Percentiles rank a stretch among this genome's conserved stretches.
These are phyloP conservation scores for Cyanocitta stelleri DNA, from an alignment of 2,113 vertebrate species.

Conservation along the genomic window DNA sequence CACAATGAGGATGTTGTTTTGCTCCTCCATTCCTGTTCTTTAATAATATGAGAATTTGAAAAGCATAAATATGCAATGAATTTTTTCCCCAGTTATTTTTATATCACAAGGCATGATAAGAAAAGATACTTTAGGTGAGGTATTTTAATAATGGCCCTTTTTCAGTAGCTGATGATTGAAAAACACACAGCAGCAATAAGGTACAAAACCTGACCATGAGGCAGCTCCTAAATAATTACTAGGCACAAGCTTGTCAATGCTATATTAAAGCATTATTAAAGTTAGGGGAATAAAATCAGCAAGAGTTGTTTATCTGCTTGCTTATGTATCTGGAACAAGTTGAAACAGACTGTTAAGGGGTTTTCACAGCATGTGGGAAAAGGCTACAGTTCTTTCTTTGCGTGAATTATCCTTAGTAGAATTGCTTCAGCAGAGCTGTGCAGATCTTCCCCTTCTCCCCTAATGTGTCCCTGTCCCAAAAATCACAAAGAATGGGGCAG, in stretches of 20 bases:
- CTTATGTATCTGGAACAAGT: slow-evolving; percentile 15
- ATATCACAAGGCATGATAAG: background rate
- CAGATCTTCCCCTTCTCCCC: background rate
- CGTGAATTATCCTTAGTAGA: background rate
- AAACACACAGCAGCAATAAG: background rate
- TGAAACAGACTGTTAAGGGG: background rate
- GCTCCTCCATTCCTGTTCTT: background rate
- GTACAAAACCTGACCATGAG: background rate
- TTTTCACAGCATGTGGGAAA: background rate
- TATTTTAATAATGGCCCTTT: slow-evolving; percentile 16
- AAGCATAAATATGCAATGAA: slow-evolving; percentile 36
- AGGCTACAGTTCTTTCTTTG: background rate
- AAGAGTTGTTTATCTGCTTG: background rate
- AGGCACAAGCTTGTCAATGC: background rate
- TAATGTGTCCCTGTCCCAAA: background rate
- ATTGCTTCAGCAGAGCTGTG: background rate
- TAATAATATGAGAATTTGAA: slow-evolving; percentile 33
- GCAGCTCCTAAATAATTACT: slow-evolving; percentile 39
- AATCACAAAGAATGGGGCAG: background rate
- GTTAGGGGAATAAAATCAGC: slow-evolving; percentile 29
- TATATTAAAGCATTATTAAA: slow-evolving; percentile 35
- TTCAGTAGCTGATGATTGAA: background rate
- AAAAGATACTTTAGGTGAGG: background rate
- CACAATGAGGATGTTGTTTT: background rate
- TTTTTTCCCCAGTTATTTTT: background rate